Percentiles rank a stretch among this genome's conserved stretches.
Conservation (phyloP, 2,888 invertebrate species). For the Trissolcus brochymenae region DNA sequence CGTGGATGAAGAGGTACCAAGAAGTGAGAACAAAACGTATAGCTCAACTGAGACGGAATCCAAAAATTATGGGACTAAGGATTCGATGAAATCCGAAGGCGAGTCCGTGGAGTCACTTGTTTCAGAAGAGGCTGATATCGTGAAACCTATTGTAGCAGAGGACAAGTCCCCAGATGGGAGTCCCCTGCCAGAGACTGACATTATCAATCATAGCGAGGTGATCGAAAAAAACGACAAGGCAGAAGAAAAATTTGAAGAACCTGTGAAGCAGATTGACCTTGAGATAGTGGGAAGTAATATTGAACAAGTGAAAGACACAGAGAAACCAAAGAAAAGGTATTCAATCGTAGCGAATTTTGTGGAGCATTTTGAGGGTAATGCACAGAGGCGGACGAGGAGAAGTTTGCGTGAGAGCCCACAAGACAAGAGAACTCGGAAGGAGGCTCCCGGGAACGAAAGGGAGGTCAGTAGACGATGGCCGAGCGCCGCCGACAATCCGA, state of each 20-base stretch:
- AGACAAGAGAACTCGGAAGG: constrained; percentile 60
- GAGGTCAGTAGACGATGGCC: constrained; percentile 73
- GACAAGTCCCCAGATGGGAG: too few relatives aligned
- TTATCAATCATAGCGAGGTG: constrained; percentile 14
- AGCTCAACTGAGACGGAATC: constrained; percentile 39
- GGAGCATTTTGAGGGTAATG: constrained; percentile 70
- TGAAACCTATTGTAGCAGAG: not conserved
- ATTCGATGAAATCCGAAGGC: constrained; percentile 50
- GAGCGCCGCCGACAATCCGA: constrained; percentile 60
- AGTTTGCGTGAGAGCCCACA: constrained; percentile 45
- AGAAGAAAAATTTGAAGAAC: constrained; percentile 53
- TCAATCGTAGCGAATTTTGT: constrained; percentile 74
- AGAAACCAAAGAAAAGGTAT: constrained; percentile 68
- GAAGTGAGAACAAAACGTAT: constrained; percentile 29
- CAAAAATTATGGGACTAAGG: constrained; percentile 39
- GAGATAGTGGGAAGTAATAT: not conserved
- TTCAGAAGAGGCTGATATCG: constrained; percentile 34
- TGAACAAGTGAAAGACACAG: constrained; percentile 33
- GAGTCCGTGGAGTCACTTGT: constrained; percentile 39
- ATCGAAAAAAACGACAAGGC: not conserved
- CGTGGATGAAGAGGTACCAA: constrained; percentile 43
- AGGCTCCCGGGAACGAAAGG: constrained; percentile 72
- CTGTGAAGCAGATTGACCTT: not conserved
- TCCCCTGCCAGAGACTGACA: too few relatives aligned
- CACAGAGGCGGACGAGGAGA: constrained; percentile 59